These are phyloP conservation scores for Siphlonurus alternatus DNA, from an alignment of 2,888 invertebrate species.

Conservation along the genomic window DNA sequence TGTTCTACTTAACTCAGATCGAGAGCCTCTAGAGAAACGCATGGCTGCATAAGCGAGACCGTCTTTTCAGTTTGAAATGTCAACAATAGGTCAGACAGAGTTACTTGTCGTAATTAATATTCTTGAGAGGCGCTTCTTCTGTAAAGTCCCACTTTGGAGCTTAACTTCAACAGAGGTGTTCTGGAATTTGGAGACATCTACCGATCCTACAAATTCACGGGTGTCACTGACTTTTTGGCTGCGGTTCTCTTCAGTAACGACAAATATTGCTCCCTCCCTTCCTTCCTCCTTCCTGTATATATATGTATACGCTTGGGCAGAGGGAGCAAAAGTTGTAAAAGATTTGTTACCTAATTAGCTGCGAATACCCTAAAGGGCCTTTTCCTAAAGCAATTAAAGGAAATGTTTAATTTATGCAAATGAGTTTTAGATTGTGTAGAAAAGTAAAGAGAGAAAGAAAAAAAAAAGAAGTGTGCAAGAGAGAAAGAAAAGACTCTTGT, in stretches of 20 bases:
- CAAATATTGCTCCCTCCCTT: too few relatives aligned
- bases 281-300: too few relatives aligned
- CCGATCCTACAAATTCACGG: too few relatives aligned
- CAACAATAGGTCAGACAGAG: neutral
- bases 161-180: too few relatives aligned
- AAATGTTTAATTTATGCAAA: slow-evolving; percentile 16
- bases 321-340: slow-evolving; percentile 11
- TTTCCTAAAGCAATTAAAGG: slow-evolving; percentile 15
- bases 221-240: too few relatives aligned
- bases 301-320: too few relatives aligned
- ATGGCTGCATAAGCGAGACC: neutral
- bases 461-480: neutral
- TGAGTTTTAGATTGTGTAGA: slow-evolving; percentile 12
- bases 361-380: slow-evolving; percentile 13
- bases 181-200: too few relatives aligned
- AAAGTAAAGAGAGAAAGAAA: neutral
- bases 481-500: neutral
- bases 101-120: neutral
- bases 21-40: neutral
- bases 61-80: neutral
- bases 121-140: neutral
- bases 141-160: too few relatives aligned
- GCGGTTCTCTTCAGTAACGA: too few relatives aligned
- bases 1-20: too few relatives aligned
- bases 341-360: slow-evolving; percentile 16